A percentile compares a stretch with the other conserved stretches of the same genome.
Conservation (phyloP, 1,140 invertebrate genomes). For the Calycopis cecrops region DNA sequence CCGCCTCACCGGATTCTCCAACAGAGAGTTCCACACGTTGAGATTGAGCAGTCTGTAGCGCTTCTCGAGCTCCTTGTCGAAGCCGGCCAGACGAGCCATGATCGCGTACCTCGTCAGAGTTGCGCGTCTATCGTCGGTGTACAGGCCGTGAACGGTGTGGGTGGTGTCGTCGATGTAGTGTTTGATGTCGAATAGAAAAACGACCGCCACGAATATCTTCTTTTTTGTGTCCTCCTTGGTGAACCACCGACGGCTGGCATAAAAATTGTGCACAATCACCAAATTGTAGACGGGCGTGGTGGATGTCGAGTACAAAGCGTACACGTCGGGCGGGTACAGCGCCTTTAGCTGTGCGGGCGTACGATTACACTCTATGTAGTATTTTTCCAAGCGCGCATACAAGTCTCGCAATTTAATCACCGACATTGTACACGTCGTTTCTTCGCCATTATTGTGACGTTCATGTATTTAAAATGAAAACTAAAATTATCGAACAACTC, state of each 20-base stretch:
- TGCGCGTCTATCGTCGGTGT: no score
- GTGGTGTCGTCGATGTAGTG: no score
- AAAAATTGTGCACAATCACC: constrained; percentile 12
- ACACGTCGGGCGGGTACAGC: constrained; percentile 2
- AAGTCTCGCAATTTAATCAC: constrained; percentile 11
- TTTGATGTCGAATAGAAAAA: no score
- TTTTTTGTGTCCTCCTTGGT: constrained; percentile 9
- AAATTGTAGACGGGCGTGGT: constrained; percentile 11
- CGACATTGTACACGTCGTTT: constrained; percentile 1
- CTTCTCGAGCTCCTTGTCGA: no score
- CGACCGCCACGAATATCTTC: no score
- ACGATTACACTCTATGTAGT: constrained; percentile 11
- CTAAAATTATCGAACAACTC: neutral
- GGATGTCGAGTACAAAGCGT: constrained; percentile 11
- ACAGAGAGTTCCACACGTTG: no score
- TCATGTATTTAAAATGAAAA: no score
- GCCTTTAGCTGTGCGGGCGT: neutral
- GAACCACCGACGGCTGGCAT: neutral
- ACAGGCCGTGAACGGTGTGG: no score
- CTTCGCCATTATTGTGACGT: neutral
- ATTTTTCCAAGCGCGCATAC: constrained; percentile 12
- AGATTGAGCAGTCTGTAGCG: no score
- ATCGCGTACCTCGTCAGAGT: no score
- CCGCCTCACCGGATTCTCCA: no score
- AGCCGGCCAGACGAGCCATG: no score